Base-by-base conservation (phyloP, 2,888 invertebrate species). In the Noctua janthe region DNA sequence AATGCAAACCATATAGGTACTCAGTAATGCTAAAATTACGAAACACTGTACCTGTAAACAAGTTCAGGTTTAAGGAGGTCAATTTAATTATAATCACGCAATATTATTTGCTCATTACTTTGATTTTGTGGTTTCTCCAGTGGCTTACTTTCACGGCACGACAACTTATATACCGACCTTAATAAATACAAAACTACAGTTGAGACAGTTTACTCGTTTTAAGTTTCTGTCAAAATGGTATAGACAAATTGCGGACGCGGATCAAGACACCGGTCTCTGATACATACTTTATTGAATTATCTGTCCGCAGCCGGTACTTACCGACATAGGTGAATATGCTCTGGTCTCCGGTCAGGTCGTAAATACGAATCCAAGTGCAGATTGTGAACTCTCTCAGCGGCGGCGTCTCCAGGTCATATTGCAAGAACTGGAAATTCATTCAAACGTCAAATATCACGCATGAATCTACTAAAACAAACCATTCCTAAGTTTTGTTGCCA, bases 321-420 rank as follows among this genome's bases (percentile, higher is more conserved):
- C 97, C 94, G 49, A 96, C 92, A 80, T 96, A 97, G 35, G 96
- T 92, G 80, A 96, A 96, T 83, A 97, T 93, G 76, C 90, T 95
- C 83, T 96, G 96, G 69, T 96, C 95, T 29, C 90, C 88, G 2
- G 77, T 87, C 47, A 96, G 85, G 78, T 95, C 98, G 89, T 97
- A 97, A 89, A 98, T 98, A 83, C 98, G 98, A 90, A 98, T 97
- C 99, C 99, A 99, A 87, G 98, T 97, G 92, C 99, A 99, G 74
- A 98, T 97, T 0, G 98, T 98, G 92, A 98, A 98, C 94, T 99
- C 98, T 89, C 98, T 98, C 90, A 98, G 91, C 83, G 98, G 98
- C 0, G 98, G 98, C 43, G 98, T 95, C 76, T 97, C 97, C 54
- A 98, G 97, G 87, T 98, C 98, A 94, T 98, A 98, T 89, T 98